Evolutionary conservation across 2,888 invertebrate species (phyloP).

Genomic region (Temnothorax rugatulus): DNA sequence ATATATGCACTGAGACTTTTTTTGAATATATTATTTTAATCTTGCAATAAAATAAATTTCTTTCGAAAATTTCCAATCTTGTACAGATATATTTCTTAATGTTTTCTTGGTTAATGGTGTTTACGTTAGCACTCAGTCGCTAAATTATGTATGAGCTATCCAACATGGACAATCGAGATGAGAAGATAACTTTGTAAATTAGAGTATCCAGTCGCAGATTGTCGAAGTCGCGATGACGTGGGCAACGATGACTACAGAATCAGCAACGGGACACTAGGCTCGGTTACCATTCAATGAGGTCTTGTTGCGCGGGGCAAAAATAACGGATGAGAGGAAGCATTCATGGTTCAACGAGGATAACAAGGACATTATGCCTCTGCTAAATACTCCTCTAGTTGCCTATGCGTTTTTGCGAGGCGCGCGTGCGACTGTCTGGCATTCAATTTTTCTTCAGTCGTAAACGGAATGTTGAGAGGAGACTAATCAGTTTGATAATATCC

Average conservation of each 20-base stretch:
- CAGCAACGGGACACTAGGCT: slow-evolving; percentile 56
- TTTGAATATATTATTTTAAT: neutral
- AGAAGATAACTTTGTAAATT: slow-evolving; percentile 31
- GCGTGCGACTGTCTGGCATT: slow-evolving; percentile 9
- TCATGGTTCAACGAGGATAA: slow-evolving; percentile 53
- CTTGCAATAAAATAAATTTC: neutral
- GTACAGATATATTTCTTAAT: neutral
- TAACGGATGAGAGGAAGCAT: slow-evolving; percentile 60
- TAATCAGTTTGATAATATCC: slow-evolving; percentile 12
- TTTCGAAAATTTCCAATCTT: neutral
- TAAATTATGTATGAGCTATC: neutral
- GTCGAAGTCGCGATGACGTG: slow-evolving; percentile 43
- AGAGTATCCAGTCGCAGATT: slow-evolving; percentile 29
- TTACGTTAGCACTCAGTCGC: neutral
- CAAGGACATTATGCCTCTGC: slow-evolving; percentile 51
- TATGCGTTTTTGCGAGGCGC: slow-evolving; percentile 40
- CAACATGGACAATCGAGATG: neutral
- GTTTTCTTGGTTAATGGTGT: neutral
- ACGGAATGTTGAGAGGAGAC: neutral
- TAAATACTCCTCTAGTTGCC: slow-evolving; percentile 37
- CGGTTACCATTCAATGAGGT: slow-evolving; percentile 57
- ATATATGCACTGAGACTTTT: neutral
- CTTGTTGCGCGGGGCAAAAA: slow-evolving; percentile 53
- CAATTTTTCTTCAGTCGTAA: neutral
- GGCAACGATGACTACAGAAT: slow-evolving; percentile 53